Conservation (phyloP, 2,113 vertebrate genomes). For the Tyrannus savana region DNA sequence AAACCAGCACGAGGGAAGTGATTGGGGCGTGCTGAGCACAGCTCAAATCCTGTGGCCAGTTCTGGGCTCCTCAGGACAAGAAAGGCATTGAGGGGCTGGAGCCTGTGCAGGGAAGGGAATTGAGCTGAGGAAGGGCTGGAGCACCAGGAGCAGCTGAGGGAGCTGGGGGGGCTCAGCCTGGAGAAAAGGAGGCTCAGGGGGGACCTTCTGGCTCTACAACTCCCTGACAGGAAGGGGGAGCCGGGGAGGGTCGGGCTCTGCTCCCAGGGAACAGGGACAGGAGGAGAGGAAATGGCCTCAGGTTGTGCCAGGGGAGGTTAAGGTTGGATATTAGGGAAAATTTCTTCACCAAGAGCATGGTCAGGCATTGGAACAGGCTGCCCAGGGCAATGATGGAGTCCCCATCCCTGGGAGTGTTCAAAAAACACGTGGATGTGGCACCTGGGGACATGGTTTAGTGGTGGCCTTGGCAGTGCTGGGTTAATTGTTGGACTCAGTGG, state of each 20-base stretch:
- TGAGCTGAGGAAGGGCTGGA: background rate
- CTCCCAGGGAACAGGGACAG: background rate
- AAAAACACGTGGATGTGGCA: background rate
- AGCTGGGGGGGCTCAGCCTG: background rate
- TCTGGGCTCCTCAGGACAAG: background rate
- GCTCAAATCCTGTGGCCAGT: background rate
- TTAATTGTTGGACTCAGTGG: fast-evolving
- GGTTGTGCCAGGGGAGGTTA: background rate
- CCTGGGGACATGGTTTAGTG: fast-evolving
- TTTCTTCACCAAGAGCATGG: background rate
- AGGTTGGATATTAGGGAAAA: background rate
- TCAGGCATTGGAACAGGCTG: background rate
- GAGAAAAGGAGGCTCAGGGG: background rate
- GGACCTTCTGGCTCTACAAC: background rate
- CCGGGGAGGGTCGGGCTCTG: background rate
- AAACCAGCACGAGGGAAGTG: background rate
- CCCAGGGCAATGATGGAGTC: background rate
- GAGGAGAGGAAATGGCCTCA: background rate
- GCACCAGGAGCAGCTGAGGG: background rate
- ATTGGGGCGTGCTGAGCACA: background rate
- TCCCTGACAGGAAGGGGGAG: background rate
- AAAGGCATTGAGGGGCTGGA: background rate
- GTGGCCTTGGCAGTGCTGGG: background rate
- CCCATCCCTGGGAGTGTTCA: background rate
- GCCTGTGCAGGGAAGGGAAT: background rate